Conservation (phyloP, 2,888 invertebrate genomes). For the Notodonta dromedarius region DNA sequence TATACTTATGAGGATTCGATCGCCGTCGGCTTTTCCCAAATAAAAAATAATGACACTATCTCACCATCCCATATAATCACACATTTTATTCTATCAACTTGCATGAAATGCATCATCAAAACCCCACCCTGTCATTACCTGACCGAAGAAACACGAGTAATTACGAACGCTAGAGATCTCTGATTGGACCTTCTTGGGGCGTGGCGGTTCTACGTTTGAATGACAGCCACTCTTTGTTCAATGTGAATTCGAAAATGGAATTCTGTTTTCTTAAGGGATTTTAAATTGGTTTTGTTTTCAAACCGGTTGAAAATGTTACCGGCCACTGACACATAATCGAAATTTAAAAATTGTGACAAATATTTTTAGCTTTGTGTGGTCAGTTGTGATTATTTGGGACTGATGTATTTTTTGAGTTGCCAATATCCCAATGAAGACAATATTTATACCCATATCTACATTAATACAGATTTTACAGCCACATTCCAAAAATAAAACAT, state of each 20-base stretch:
- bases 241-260: conserved; percentile 53
- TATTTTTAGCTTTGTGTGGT: too few relatives aligned
- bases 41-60: conserved; percentile 41
- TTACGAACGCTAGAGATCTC: conserved; percentile 54
- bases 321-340: not conserved
- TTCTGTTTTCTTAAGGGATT: conserved; percentile 54
- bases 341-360: too few relatives aligned
- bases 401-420: too few relatives aligned
- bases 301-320: not conserved
- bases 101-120: conserved; percentile 59
- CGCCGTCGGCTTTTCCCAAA: conserved; percentile 14
- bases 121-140: conserved; percentile 69
- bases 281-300: conserved; percentile 29
- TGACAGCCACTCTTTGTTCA: conserved; percentile 60
- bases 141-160: conserved; percentile 62
- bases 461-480: conserved; percentile 16
- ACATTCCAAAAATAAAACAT: not conserved
- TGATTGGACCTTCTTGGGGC: conserved; percentile 57
- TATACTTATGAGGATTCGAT: not conserved
- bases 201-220: conserved; percentile 64
- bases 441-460: conserved; percentile 14
- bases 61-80: conserved; percentile 36
- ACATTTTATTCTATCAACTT: conserved; percentile 38
- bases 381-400: too few relatives aligned
- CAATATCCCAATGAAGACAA: not conserved